phyloP scores from a whole-genome alignment of 2,888 invertebrate genomes.

The Bellardia bayeri region DNA sequence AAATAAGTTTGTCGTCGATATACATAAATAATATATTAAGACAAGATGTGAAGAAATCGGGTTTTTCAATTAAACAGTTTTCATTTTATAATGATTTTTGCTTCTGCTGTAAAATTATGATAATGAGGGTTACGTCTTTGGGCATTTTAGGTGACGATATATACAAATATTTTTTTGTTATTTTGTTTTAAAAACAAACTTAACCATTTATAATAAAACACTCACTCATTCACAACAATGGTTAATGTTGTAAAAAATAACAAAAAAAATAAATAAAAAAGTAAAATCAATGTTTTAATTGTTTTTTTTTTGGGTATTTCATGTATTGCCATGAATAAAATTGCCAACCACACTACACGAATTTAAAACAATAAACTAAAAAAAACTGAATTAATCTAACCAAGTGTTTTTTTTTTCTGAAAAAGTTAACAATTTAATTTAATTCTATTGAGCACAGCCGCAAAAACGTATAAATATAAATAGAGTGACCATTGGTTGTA shows the following conservation, averaged over 20 bases:
- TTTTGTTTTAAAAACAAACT: neutral
- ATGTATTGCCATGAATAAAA: conserved; percentile 13
- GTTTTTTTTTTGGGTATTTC: conserved; percentile 5
- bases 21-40: no score
- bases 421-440: conserved; percentile 17
- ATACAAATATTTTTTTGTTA: no score
- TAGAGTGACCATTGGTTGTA: neutral
- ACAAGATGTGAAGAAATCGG: no score
- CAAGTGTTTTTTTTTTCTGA: neutral
- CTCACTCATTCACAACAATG: neutral
- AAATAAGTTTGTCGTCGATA: no score
- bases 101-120: no score
- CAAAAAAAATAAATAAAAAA: neutral
- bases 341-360: neutral
- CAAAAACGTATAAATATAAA: neutral
- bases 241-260: neutral
- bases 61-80: no score
- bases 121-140: no score
- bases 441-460: neutral
- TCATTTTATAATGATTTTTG: no score
- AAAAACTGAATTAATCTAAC: neutral
- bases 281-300: conserved; percentile 23
- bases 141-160: no score
- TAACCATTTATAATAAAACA: neutral
- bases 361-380: neutral